phyloP scores from a whole-genome alignment of 2,888 invertebrate genomes.

The Serrognathus titanus region DNA sequence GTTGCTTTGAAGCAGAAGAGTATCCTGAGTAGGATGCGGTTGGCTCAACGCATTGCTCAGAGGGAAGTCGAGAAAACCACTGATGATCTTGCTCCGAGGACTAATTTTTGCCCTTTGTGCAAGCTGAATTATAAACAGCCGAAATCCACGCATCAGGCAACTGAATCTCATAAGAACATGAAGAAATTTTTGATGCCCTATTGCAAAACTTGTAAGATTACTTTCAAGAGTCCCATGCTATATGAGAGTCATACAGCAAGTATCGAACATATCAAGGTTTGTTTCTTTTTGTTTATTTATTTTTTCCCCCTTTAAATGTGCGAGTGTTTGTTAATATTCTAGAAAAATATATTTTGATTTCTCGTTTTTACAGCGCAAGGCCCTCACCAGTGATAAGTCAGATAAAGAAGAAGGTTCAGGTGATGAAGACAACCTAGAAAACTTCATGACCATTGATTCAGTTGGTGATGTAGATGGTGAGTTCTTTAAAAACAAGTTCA shows the following conservation, averaged over 20 bases:
- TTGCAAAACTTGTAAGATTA: constrained; percentile 72
- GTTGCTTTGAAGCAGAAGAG: constrained; percentile 73
- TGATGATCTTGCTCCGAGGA: constrained; percentile 54
- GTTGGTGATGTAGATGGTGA: constrained; percentile 80
- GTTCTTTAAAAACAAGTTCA: constrained; percentile 15
- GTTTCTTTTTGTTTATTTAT: constrained; percentile 14
- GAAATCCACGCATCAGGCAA: constrained; percentile 73
- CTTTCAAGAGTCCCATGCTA: constrained; percentile 80
- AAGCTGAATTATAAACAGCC: constrained; percentile 48
- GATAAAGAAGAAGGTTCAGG: constrained; percentile 59
- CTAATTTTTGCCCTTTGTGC: constrained; percentile 47
- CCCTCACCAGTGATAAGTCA: constrained; percentile 45
- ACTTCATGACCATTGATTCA: constrained; percentile 85
- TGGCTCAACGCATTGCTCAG: constrained; percentile 76
- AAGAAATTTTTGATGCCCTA: constrained; percentile 81
- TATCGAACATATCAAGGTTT: constrained; percentile 75
- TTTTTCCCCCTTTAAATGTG: no score
- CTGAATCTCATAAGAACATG: constrained; percentile 79
- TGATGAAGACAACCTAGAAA: constrained; percentile 72
- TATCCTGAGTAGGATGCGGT: constrained; percentile 72
- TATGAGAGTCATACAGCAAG: constrained; percentile 82
- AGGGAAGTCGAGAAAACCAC: constrained; percentile 71
- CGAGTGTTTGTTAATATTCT: background rate
- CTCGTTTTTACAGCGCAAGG: constrained; percentile 53
- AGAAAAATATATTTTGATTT: background rate